Base-by-base conservation (phyloP, 2,797 vertebrate genomes). In the Alectoris magna region DNA sequence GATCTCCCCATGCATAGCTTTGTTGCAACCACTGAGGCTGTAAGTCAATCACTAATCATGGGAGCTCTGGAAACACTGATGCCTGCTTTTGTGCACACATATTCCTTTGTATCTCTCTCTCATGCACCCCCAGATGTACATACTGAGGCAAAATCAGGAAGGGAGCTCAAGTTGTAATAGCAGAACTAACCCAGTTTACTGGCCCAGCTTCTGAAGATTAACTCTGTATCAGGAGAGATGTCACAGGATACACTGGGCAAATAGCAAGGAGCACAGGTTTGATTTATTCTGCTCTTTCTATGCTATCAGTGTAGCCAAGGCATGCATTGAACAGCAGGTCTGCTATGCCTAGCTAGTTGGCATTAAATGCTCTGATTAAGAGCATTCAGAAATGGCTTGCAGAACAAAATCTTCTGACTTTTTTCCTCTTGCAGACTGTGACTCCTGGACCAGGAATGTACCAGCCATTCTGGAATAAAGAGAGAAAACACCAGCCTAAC, bases 401-500 rank as follows among this genome's bases (percentile, higher is more conserved):
- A 39, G 23, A 34, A 26, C 21, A 58, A 78, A 86, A n/a, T 14
- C 9, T 59, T 59, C 70, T 77, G 43, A 27, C 66, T 49, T 53
- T 16, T 70, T 51, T 1, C 74, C 34, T 56, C 70, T 82, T 12
- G 4, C 70, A 98, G 98, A 83, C 31, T 5, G 51, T 27, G 84
- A 97, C 95, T 12, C 98, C 98, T 6, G 93, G 96, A 29, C 98
- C 98, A 5, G 96, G 96, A 76, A 89, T 69, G 4, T 98, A 99
- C 95, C 98, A 98, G 73, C 63, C 66, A 24, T 78, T 97, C 66
- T 97, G 90, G 64, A 88, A 41, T 34, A 39, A 3, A 29, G 95
- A 97, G 27, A 94, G 55, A 56, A 93, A 91, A 41, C 19, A 36
- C 44, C 95, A 94, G 58, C 95, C 97, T 22, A 77, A 70, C 63